These are phyloP conservation scores for Sebastes miniatus DNA, from an alignment of 2,797 vertebrate genomes.

Conservation along the genomic window DNA sequence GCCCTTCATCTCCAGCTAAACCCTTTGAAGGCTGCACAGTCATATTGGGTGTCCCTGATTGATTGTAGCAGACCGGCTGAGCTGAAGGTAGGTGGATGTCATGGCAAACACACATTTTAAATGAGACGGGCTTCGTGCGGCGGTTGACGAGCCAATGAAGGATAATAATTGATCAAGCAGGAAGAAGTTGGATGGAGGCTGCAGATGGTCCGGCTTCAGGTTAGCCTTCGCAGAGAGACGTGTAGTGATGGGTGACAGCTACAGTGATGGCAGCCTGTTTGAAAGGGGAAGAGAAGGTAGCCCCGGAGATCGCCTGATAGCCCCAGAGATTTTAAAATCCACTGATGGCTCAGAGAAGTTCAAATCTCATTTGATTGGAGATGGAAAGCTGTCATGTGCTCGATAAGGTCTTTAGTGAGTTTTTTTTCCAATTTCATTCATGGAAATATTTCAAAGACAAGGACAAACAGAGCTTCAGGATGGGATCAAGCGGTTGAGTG, in stretches of 20 bases:
- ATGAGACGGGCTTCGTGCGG: not conserved
- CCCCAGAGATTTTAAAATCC: constrained; percentile 9
- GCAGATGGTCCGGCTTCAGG: constrained; percentile 5
- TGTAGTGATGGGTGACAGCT: constrained; percentile 9
- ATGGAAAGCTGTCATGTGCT: constrained; percentile 28
- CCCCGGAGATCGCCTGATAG: not conserved
- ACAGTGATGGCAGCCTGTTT: constrained; percentile 18
- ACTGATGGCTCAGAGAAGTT: constrained; percentile 25
- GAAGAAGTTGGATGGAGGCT: constrained; percentile 16
- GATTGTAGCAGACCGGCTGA: constrained; percentile 34
- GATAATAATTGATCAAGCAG: constrained; percentile 18
- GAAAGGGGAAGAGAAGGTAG: constrained; percentile 11
- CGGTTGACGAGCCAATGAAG: not conserved
- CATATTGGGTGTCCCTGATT: constrained; percentile 32
- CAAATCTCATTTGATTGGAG: constrained; percentile 25
- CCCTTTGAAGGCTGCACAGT: constrained; percentile 58
- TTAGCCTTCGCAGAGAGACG: not conserved
- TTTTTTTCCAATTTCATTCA: constrained; percentile 48
- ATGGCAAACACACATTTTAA: constrained; percentile 17
- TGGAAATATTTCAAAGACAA: constrained; percentile 48
- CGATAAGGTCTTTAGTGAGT: constrained; percentile 13
- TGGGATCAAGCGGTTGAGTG: constrained; percentile 12
- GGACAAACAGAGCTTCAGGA: constrained; percentile 31
- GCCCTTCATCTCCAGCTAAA: constrained; percentile 53
- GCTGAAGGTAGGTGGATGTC: constrained; percentile 1